Evolutionary conservation across 2,797 vertebrate species (phyloP).

Genomic region (Picus viridis): DNA sequence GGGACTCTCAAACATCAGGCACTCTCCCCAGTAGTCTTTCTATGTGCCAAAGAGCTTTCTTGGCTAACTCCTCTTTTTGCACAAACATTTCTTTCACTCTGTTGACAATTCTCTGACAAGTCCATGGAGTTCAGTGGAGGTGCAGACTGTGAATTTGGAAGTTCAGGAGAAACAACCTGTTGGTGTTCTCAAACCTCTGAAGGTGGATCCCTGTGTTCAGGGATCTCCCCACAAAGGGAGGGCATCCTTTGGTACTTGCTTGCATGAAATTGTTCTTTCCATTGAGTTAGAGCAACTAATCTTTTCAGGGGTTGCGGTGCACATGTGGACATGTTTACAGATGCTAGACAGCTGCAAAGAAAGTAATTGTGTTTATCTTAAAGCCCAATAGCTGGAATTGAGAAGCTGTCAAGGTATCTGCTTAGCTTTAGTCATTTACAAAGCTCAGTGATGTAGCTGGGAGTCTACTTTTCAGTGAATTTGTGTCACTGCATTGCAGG

Average conservation of each 20-base stretch:
- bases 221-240: background rate
- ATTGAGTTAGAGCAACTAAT: background rate
- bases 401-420: background rate
- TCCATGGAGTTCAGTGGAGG: background rate
- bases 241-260: background rate
- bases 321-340: background rate
- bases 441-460: background rate
- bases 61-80: constrained; percentile 27
- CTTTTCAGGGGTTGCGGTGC: accelerated
- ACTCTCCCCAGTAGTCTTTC: background rate
- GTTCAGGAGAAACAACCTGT: background rate
- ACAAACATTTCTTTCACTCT: background rate
- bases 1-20: constrained; percentile 29
- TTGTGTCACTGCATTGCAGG: background rate
- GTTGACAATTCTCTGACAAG: background rate
- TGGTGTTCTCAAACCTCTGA: background rate
- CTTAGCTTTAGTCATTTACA: background rate
- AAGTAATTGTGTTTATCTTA: background rate
- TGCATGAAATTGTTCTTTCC: background rate
- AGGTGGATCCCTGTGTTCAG: background rate
- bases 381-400: background rate
- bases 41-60: constrained; percentile 65
- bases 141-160: background rate
- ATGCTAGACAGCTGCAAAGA: background rate
- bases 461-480: background rate